A percentile compares a stretch with the other conserved stretches of the same genome.
Conservation (phyloP, 2,113 vertebrate genomes). For the Dermatemys mawii region DNA sequence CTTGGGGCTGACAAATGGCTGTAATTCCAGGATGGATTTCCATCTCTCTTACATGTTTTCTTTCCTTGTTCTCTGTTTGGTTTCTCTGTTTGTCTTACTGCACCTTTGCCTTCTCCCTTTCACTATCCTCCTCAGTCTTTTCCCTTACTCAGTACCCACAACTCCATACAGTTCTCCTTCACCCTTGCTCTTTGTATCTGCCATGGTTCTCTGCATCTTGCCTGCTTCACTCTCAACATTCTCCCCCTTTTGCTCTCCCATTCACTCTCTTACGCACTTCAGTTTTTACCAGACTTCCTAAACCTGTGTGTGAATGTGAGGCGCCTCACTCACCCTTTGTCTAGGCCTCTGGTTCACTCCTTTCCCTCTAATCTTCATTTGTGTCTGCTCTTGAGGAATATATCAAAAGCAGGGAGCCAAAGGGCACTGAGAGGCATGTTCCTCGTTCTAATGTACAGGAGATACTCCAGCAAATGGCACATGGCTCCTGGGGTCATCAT, state of each 20-base stretch:
- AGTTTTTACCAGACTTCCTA: not conserved
- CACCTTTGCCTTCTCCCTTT: not conserved
- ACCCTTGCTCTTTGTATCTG: not conserved
- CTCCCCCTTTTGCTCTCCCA: not conserved
- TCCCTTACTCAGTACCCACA: not conserved
- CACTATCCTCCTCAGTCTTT: not conserved
- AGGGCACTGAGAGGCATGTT: not conserved
- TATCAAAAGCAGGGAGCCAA: not conserved
- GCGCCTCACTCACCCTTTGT: not conserved
- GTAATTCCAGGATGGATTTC: not conserved
- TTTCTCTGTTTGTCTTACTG: conserved; percentile 3
- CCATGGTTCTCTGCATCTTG: not conserved
- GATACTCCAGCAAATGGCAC: not conserved
- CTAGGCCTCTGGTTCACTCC: not conserved
- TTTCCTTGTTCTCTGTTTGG: not conserved
- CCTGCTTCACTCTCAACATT: not conserved
- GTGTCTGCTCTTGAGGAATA: not conserved
- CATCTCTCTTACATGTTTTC: not conserved
- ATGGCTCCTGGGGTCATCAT: not conserved
- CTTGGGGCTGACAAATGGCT: not conserved
- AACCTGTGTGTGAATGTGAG: not conserved
- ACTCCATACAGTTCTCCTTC: not conserved
- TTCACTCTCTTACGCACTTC: rapidly evolving
- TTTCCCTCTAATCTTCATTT: not conserved
- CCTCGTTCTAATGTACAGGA: not conserved